Evolutionary conservation across 2,797 vertebrate genomes (phyloP).

Genomic region (Sebastes cheni): DNA sequence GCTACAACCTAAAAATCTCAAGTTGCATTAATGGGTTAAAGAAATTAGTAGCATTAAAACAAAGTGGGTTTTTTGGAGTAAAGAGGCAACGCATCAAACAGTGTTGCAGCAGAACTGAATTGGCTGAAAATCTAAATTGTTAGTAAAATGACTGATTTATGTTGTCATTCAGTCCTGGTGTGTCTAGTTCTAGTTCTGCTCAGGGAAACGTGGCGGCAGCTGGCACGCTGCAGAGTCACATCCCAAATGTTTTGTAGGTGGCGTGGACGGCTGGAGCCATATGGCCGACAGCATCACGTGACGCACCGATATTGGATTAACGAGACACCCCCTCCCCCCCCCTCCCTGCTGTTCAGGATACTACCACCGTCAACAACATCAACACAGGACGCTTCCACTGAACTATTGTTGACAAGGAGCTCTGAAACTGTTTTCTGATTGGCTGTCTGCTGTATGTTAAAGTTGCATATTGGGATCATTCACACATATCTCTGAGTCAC

Average conservation of each 20-base stretch:
- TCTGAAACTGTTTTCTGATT: not conserved
- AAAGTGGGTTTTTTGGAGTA: not conserved
- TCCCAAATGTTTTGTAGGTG: slow-evolving; percentile 46
- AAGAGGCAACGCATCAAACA: not conserved
- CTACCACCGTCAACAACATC: slow-evolving; percentile 2
- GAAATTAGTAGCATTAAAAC: no score
- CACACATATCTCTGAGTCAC: no score
- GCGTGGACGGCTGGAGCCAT: slow-evolving; percentile 45
- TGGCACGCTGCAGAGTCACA: slow-evolving; percentile 45
- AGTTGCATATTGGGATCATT: not conserved
- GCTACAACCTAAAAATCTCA: no score
- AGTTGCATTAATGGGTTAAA: no score
- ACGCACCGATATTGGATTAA: slow-evolving; percentile 48
- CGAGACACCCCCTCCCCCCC: not conserved
- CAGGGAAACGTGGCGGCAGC: slow-evolving; percentile 30
- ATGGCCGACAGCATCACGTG: slow-evolving; percentile 54
- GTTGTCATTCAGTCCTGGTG: not conserved
- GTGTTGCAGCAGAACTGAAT: not conserved
- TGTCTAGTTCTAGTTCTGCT: not conserved
- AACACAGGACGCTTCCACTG: not conserved
- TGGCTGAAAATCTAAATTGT: not conserved
- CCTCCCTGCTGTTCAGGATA: slow-evolving; percentile 27
- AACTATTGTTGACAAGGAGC: not conserved
- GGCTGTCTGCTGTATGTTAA: not conserved
- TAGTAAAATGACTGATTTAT: not conserved